phyloP scores from a whole-genome alignment of 2,888 invertebrate genomes.

The Drosophila nigritarsus region DNA sequence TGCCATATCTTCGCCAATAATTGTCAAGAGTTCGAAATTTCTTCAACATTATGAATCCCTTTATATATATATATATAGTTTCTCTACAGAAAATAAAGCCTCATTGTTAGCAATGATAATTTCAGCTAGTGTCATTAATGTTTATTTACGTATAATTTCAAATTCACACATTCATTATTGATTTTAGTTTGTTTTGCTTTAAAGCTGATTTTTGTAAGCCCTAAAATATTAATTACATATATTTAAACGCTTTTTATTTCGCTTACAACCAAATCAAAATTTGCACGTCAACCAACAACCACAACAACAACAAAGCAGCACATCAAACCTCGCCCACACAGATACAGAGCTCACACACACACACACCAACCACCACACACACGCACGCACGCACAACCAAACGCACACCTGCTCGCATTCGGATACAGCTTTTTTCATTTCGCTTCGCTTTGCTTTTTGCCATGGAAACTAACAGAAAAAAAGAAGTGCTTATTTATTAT shows the following conservation, averaged over 20 bases:
- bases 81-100: too few species aligned
- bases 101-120: not conserved
- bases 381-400: conserved; percentile 11
- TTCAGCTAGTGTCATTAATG: conserved; percentile 5
- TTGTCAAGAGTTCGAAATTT: too few species aligned
- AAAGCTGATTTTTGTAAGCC: not conserved
- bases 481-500: conserved; percentile 42
- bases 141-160: conserved; percentile 6
- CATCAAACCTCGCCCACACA: conserved; percentile 36
- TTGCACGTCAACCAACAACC: conserved; percentile 63
- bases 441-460: conserved; percentile 62
- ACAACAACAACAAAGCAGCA: conserved; percentile 45
- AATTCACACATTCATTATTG: conserved; percentile 19
- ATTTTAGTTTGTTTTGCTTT: conserved; percentile 44
- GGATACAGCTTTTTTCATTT: conserved; percentile 31
- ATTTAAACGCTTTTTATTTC: conserved; percentile 42
- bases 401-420: conserved; percentile 31
- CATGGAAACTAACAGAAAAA: conserved; percentile 52
- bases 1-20: too few species aligned
- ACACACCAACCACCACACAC: conserved; percentile 22
- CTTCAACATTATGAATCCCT: too few species aligned
- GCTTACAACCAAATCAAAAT: conserved; percentile 62
- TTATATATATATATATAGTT: too few species aligned
- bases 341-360: conserved; percentile 21
- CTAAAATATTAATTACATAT: conserved; percentile 35